Evolutionary conservation across 2,113 vertebrate genomes (phyloP).

Genomic region (Lathamus discolor): DNA sequence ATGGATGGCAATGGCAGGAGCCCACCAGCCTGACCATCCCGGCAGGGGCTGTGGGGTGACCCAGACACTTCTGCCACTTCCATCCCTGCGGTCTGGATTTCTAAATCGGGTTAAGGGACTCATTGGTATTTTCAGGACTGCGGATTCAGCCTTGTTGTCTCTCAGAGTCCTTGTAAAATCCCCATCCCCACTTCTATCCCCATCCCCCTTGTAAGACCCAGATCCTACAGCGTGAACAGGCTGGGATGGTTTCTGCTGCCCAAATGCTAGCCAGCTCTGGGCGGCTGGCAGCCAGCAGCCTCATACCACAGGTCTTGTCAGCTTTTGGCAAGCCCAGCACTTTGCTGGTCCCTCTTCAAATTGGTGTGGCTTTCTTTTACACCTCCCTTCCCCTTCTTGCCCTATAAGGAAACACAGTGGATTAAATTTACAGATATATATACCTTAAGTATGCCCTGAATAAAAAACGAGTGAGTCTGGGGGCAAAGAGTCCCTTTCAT

Average conservation of each 20-base stretch:
- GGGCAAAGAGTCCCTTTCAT: neutral
- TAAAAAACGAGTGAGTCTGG: neutral
- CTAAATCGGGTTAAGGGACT: constrained; percentile 40
- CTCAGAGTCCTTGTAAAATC: neutral
- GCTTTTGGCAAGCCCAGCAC: neutral
- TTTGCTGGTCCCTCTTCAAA: neutral
- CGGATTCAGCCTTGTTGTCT: neutral
- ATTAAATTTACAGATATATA: neutral
- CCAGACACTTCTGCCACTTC: neutral
- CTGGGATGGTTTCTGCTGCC: neutral
- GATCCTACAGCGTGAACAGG: neutral
- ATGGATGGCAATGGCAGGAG: neutral
- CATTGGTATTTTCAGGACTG: neutral
- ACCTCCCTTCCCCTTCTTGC: rapidly evolving
- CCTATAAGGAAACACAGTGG: neutral
- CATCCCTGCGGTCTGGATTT: constrained; percentile 26
- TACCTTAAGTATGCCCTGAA: neutral
- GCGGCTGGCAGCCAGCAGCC: rapidly evolving
- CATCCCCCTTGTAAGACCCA: neutral
- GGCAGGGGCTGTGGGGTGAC: neutral
- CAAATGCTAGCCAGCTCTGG: rapidly evolving
- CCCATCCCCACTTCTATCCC: neutral
- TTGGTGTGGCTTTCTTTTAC: neutral
- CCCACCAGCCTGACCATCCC: rapidly evolving
- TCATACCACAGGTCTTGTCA: rapidly evolving